Base-by-base conservation (phyloP, 30 jellyfish, hydroid and myxozoan genomes). In the Hydractinia echinata region DNA sequence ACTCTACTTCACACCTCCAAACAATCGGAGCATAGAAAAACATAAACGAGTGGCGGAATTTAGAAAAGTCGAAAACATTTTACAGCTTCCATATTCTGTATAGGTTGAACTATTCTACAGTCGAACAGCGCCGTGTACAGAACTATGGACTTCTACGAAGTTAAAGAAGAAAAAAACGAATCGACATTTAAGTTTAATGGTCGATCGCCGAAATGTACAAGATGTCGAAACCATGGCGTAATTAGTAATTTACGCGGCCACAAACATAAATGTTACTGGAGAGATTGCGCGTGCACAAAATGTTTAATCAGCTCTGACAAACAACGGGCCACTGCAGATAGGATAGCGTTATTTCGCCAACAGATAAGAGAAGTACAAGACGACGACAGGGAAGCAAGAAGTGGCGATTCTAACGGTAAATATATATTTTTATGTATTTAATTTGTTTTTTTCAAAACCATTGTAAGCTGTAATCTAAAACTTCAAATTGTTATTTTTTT, bases 161-260 rank as follows among this genome's bases (percentile, higher is more conserved):
- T 30, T 30, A 30, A 30, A 30, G 44, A 30, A 30, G 44, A 30
- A 30, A 30, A 30, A 30, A 30, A 30, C 44, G 44, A 30, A 30
- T 30, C 44, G 74, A 51, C 19, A 51, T 64, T 6, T 13, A 74
- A 49, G 20, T 4, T 5, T 50, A 9, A 52, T 18, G 48, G 50
- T 4, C 58, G 85, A 1, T 51, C 83, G 58, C 85, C 85, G 5
- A 77, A 77, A 54, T 77, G 85, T 54, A 54, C 85, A 8, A 51
- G 85, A 15, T 77, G 85, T 58, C 85, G 85, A 5, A 77, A 77
- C 48, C 85, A 77, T 55, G 85, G 85, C 15, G 49, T 77, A 7
- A 77, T 54, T 14, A 77, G 52, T 77, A 79, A 61, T 39, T 58
- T 77, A 30, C 53, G 77, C 53, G 85, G 85, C 8, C 85, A 77